Percentiles rank a stretch among this genome's conserved stretches.
Conservation (phyloP, 92 coral and sea anemone species). For the Porites divaricata region DNA sequence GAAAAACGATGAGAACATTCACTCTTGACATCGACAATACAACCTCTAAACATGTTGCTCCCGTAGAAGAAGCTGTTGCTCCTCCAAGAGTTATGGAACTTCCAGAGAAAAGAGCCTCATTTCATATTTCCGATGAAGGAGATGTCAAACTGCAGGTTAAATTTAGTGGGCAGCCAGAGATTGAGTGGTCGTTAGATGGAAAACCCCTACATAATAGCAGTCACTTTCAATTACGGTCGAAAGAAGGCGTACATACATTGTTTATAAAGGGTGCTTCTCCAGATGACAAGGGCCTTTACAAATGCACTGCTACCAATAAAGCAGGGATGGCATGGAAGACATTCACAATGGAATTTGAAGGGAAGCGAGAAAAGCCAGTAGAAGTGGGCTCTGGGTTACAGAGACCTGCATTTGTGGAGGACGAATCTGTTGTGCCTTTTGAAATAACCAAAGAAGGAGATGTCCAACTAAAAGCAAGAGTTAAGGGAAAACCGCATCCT, state of each 20-base stretch:
- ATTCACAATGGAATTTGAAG: constrained; percentile 83
- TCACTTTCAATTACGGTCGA: constrained; percentile 66
- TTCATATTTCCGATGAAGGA: constrained; percentile 73
- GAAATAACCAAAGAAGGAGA: constrained; percentile 87
- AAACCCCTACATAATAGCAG: constrained; percentile 57
- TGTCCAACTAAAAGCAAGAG: constrained; percentile 80
- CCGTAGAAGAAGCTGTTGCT: constrained; percentile 77
- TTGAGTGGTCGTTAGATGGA: constrained; percentile 85
- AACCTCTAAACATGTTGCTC: constrained; percentile 58
- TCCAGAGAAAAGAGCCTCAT: constrained; percentile 46
- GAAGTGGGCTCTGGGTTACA: constrained; percentile 8
- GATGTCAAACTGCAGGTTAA: constrained; percentile 85
- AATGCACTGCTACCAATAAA: constrained; percentile 79
- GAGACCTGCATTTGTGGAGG: constrained; percentile 71
- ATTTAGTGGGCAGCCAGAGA: constrained; percentile 73
- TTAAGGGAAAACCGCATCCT: constrained; percentile 76
- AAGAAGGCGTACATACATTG: constrained; percentile 73
- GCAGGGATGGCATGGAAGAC: constrained; percentile 78
- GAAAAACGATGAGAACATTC: constrained; percentile 81
- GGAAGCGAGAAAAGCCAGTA: constrained; percentile 34
- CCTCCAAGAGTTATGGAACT: constrained; percentile 87
- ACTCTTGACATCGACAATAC: constrained; percentile 84
- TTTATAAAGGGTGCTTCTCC: constrained; percentile 77
- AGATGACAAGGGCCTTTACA: constrained; percentile 82
- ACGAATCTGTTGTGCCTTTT: constrained; percentile 71